phyloP scores from a whole-genome alignment of 2,888 invertebrate species.

The Nomada hirtipes region DNA sequence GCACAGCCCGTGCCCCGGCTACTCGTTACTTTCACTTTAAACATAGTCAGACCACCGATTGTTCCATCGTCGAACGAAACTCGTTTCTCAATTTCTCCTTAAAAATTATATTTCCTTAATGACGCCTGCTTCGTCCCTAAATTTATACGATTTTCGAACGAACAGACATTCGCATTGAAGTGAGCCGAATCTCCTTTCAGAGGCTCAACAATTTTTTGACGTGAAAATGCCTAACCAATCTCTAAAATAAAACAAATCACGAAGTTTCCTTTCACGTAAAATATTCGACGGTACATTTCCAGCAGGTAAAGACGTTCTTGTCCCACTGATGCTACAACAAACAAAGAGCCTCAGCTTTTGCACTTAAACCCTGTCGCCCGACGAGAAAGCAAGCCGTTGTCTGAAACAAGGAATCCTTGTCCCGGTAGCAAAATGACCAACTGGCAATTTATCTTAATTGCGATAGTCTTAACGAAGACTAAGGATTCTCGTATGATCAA shows the following conservation, averaged over 20 bases:
- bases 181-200: background rate
- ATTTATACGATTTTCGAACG: background rate
- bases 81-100: too few relatives aligned
- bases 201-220: background rate
- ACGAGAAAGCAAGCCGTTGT: slow-evolving; percentile 27
- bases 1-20: background rate
- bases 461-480: slow-evolving; percentile 26
- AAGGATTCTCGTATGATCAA: slow-evolving; percentile 4
- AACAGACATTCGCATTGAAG: slow-evolving; percentile 18
- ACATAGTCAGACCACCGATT: background rate
- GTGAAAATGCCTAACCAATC: slow-evolving; percentile 21
- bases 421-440: slow-evolving; percentile 24
- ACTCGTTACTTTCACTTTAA: slow-evolving; percentile 42
- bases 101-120: too few relatives aligned
- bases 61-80: background rate
- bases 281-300: background rate
- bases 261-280: background rate
- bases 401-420: slow-evolving; percentile 38
- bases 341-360: slow-evolving; percentile 14
- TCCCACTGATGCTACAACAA: slow-evolving; percentile 7
- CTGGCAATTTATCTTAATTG: slow-evolving; percentile 48
- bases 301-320: background rate
- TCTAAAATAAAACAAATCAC: background rate
- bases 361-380: background rate
- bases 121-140: too few relatives aligned